Base-by-base conservation (phyloP, 2,113 vertebrate species). In the Sterna hirundo region DNA sequence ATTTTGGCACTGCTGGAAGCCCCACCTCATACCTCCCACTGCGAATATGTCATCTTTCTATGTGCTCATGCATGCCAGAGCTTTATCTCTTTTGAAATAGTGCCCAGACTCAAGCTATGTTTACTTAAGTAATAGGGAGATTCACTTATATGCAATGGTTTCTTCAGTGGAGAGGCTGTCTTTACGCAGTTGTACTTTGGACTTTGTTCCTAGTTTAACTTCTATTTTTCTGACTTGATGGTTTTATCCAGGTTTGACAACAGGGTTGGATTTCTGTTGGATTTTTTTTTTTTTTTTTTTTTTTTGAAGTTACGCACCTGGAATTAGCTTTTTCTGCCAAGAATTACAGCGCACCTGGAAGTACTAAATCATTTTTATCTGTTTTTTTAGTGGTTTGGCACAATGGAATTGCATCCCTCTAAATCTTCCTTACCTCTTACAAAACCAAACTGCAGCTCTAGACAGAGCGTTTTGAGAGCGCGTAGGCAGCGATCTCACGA, bases 1-100 rank as follows among this genome's bases (percentile, higher is more conserved):
- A 92, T 82, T 96, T 96, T 98, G 97, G 96, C 97, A 97, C 96
- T 93, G 69, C 57, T 92, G 58, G 54, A 86, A 95, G 46, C 97
- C 96, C 92, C 97, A 97, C 98, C 98, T 97, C 87, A 98, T 98
- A 98, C 98, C 98, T 98, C 98, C 98, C 98, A 98, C 97, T 52
- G 74, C 14, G 98, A 97, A 78, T 40, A 94, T 97, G 97, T 93
- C 97, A 72, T 96, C 80, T 94, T 97, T 96, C 96, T 97, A 95
- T 98, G 84, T 96, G 98, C 95, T 98, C 16, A 5, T 97, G 93
- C 98, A 96, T 92, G 97, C 88, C 97, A 93, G 69, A 91, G 86
- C 88, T 97, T 96, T 97, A 91, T 95, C 95, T 97, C 93, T 97
- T 98, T 98, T 98, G 98, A 98, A 98, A 98, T 66, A 72, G 14